Percentiles rank a stretch among this genome's conserved stretches.
Evolutionary conservation across 2,113 vertebrate genomes (phyloP).

Genomic region (Stigmatopora nigra): DNA sequence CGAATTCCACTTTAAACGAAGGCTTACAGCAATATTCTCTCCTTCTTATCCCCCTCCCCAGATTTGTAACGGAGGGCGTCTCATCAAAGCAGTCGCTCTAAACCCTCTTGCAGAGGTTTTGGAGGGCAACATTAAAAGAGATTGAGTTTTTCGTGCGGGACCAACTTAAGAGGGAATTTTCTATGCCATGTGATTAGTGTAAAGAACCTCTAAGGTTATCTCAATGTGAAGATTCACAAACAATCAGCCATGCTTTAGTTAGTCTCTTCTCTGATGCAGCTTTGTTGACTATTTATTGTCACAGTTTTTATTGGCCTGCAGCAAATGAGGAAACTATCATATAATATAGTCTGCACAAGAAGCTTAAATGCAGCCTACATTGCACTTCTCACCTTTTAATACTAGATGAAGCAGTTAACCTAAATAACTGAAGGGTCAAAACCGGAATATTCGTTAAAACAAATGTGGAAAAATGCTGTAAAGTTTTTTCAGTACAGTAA

Average conservation of each 20-base stretch:
- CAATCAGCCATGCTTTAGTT: background rate
- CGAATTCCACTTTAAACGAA: conserved; percentile 3
- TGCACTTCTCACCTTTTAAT: no score
- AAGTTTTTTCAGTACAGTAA: no score
- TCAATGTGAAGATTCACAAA: background rate
- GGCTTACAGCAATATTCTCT: conserved; percentile 20
- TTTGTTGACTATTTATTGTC: no score
- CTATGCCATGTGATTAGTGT: conserved; percentile 11
- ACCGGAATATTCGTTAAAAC: no score
- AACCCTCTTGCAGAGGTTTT: conserved; percentile 25
- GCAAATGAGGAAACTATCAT: no score
- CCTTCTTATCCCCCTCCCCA: conserved; percentile 13
- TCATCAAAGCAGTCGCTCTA: conserved; percentile 21
- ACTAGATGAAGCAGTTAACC: no score
- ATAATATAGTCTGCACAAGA: no score
- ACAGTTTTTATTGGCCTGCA: no score
- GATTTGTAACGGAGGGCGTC: conserved; percentile 23
- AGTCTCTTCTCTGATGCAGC: no score
- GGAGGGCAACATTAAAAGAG: conserved; percentile 12
- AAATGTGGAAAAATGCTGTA: no score
- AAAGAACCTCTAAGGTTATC: background rate
- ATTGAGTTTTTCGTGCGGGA: conserved; percentile 11
- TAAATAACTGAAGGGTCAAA: no score
- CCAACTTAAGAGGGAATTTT: conserved; percentile 13
- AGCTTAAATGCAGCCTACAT: no score